These are phyloP conservation scores for Holothuria scabra DNA, from an alignment of 53 echinoderm and acorn worm genomes.

Conservation along the genomic window DNA sequence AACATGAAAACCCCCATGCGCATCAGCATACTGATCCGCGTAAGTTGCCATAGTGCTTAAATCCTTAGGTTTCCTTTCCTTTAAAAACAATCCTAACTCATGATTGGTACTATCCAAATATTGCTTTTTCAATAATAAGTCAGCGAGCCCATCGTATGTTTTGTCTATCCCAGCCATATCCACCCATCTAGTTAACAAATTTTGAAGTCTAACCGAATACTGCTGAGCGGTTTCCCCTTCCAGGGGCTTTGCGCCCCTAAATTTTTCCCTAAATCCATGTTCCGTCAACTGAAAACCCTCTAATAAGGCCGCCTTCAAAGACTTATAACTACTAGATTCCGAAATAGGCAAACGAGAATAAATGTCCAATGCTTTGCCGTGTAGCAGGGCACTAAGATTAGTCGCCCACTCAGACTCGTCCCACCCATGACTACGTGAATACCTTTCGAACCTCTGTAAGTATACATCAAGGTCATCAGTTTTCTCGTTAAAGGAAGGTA, in stretches of 20 bases:
- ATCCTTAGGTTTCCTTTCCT: slow-evolving; percentile 25
- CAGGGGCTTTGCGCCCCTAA: slow-evolving; percentile 42
- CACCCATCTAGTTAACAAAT: slow-evolving; percentile 44
- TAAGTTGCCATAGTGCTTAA: not conserved
- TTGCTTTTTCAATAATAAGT: slow-evolving; percentile 29
- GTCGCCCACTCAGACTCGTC: slow-evolving; percentile 35
- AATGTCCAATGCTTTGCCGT: slow-evolving; percentile 43
- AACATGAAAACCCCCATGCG: slow-evolving; percentile 20
- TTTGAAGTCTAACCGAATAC: slow-evolving; percentile 12
- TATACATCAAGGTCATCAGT: slow-evolving; percentile 64
- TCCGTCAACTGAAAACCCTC: slow-evolving; percentile 49
- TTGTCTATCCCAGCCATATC: slow-evolving; percentile 46
- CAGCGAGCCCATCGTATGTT: slow-evolving; percentile 27
- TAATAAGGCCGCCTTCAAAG: slow-evolving; percentile 33
- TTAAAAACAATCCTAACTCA: slow-evolving; percentile 15
- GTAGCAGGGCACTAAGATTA: slow-evolving; percentile 42
- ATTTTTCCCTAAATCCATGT: slow-evolving; percentile 51
- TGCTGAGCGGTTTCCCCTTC: slow-evolving; percentile 47
- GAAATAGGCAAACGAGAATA: slow-evolving; percentile 43
- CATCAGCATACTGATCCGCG: slow-evolving; percentile 18
- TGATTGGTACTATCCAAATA: slow-evolving; percentile 7
- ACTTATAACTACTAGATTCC: slow-evolving; percentile 35
- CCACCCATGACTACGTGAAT: slow-evolving; percentile 38
- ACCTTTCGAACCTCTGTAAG: slow-evolving; percentile 52
- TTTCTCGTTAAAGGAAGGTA: slow-evolving; percentile 53